A percentile compares a stretch with the other conserved stretches of the same genome.
Conservation (phyloP, 2,888 invertebrate species). For the Macaria liturata region DNA sequence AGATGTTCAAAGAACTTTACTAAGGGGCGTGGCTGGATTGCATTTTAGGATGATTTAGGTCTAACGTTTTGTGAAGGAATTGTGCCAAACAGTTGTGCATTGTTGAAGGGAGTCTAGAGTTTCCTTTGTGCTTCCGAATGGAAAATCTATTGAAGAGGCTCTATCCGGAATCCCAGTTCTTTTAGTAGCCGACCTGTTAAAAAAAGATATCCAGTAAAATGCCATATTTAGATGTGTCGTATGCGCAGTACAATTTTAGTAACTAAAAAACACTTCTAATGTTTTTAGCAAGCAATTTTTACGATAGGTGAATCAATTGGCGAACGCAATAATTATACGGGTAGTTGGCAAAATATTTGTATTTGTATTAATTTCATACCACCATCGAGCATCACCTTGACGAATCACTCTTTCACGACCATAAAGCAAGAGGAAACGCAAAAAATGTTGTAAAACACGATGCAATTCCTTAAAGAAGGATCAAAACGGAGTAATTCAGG, state of each 20-base stretch:
- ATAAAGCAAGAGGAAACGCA: constrained; percentile 45
- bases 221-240: too few species aligned
- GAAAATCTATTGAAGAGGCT: constrained; percentile 12
- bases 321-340: too few species aligned
- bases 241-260: too few species aligned
- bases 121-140: constrained; percentile 34
- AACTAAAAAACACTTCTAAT: too few species aligned
- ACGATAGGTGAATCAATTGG: too few species aligned
- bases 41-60: constrained; percentile 53
- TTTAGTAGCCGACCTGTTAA: background rate
- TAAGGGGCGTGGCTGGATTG: constrained; percentile 72
- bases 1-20: constrained; percentile 52
- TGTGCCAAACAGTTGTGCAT: constrained; percentile 35
- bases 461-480: constrained; percentile 52
- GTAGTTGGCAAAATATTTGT: constrained; percentile 24
- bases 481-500: constrained; percentile 65
- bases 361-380: constrained; percentile 18
- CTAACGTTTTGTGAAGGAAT: constrained; percentile 47
- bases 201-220: too few species aligned
- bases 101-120: constrained; percentile 33
- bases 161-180: constrained; percentile 1
- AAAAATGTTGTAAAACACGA: constrained; percentile 64
- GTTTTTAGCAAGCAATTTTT: too few species aligned
- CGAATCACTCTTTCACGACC: constrained; percentile 34
- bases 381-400: constrained; percentile 23